Base-by-base conservation (phyloP, 2,888 invertebrate species). In the Endotricha flammealis region DNA sequence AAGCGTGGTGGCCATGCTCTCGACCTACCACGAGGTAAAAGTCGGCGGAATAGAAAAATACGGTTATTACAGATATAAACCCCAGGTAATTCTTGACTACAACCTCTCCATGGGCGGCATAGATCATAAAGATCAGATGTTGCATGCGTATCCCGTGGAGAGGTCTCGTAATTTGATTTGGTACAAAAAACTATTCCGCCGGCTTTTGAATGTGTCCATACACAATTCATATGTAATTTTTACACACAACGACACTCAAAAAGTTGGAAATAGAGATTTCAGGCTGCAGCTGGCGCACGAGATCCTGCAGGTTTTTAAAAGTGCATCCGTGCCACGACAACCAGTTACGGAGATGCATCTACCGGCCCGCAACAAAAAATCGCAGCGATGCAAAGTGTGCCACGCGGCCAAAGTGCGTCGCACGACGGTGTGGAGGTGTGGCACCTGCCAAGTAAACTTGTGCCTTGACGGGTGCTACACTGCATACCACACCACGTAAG, bases 121-220 rank as follows among this genome's bases (percentile, higher is more conserved):
- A 7, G 39, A 42, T 16, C 29, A 29, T 7, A 39, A 42, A 31
- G 42, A 42, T 24, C 42, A 42, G 20, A 11, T 32, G 11, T 11
- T 42, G 8, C 10, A 11, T n/a, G 33, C 32, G 3, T 39, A 28
- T 10, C 38, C 42, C 35, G n/a, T 42, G 6, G 34, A 42, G 13
- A 28, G 42, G 10, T 12, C 12, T 2, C 6, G 38, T 5, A 35
- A 43, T 12, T 8, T 24, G 3, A 6, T 30, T 0, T 51, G 51
- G 46, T 46, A 48, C 14, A 51, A 51, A 38, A 51, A 48, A 32
- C 20, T 45, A 3, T 50, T 48, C 34, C 38, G 41, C n/a, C n/a
- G n/a, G n/a, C n/a, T 46, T 25, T 24, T 49, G 12, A 49, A 49
- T 34, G 38, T 49, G 12, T 36, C 46, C 1, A 36, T 46, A 16